Conservation (phyloP, 2,113 vertebrate species). For the Callipepla squamata region DNA sequence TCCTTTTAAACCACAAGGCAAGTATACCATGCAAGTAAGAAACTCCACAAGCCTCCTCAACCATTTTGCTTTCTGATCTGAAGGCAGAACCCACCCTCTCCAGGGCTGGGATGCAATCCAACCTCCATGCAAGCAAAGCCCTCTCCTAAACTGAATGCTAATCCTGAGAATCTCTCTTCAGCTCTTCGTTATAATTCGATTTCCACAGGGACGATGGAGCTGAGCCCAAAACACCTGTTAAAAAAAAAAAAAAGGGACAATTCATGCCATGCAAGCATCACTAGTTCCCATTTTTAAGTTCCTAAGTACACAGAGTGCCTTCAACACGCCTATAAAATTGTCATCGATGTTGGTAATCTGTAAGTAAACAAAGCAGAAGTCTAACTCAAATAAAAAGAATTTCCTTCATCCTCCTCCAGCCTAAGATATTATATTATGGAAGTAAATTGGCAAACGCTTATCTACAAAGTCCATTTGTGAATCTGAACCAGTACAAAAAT, state of each 20-base stretch:
- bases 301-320: background rate
- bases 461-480: background rate
- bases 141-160: background rate
- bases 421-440: background rate
- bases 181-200: background rate
- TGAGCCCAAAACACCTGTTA: background rate
- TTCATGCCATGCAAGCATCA: background rate
- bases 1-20: background rate
- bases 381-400: background rate
- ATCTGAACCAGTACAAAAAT: background rate
- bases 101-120: background rate
- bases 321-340: background rate
- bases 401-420: background rate
- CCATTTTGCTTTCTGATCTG: background rate
- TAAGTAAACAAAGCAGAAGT: background rate
- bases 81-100: background rate
- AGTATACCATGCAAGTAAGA: background rate
- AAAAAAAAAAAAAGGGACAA: background rate
- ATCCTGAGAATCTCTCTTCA: background rate
- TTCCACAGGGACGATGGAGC: background rate
- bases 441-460: background rate
- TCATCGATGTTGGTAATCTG: background rate
- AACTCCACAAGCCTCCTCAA: background rate
- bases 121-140: background rate
- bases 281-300: background rate